Base-by-base conservation (phyloP, 2,888 invertebrate species). In the Griposia aprilina region DNA sequence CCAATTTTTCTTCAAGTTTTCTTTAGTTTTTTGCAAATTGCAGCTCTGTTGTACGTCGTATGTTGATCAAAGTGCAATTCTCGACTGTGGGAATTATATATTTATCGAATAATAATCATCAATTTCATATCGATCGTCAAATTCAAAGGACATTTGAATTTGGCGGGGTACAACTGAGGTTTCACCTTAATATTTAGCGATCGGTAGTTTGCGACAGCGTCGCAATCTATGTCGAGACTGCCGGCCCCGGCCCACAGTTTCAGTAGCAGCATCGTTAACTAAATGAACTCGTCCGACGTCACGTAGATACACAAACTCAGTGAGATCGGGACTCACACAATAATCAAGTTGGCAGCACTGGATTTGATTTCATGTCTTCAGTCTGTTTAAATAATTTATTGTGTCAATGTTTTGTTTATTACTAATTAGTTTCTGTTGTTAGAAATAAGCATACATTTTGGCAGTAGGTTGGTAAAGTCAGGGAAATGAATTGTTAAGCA, bases 281-380 rank as follows among this genome's bases (percentile, higher is more conserved):
- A 90, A 93, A 93, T 93, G 91, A 93, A 91, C 89, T 88, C 88
- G 85, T 83, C 91, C 84, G 88, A 82, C 91, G 88, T 89, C 91
- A 89, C 90, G 89, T 91, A 91, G 91, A 91, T 90, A 93, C 92
- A 92, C 91, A 93, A 92, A 92, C 91, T 88, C 82, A 81, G 85
- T 3, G 85, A 87, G 90, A 90, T 91, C 90, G 90, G 88, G 88
- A 88, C 88, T 90, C 88, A 88, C 87, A 81, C 86, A 87, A 90
- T 92, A 93, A 92, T 92, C 90, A 90, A 88, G 90, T 93, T 92
- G 71, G 88, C 80, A 50, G 74, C 84, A 72, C 84, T 74, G 80
- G 88, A 90, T 90, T 91, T 88, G 89, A 91, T 92, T 92, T 87
- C 81, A 90, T 74, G 81, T 81, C 79, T 83, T 69, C 82, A 80